These are phyloP conservation scores for Drosophila carrolli DNA, from an alignment of 1,140 invertebrate species.

Conservation along the genomic window DNA sequence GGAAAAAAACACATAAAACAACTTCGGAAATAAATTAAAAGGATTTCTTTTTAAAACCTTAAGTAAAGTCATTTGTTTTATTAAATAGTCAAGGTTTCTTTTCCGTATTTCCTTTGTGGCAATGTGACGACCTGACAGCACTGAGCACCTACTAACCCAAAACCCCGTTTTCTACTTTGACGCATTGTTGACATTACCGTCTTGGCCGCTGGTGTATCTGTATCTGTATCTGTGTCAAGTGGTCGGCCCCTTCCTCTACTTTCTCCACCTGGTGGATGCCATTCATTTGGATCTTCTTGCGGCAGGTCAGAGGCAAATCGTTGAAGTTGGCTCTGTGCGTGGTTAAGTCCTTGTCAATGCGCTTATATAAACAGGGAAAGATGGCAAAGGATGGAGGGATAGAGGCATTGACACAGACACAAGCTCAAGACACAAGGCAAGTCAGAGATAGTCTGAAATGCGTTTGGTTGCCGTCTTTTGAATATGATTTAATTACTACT, in stretches of 20 bases:
- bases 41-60: too few species aligned
- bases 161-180: conserved; percentile 34
- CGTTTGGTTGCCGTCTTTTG: conserved; percentile 41
- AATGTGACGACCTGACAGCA: not conserved
- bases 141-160: conserved; percentile 25
- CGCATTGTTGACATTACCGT: conserved; percentile 53
- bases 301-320: conserved; percentile 74
- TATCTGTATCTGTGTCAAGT: conserved; percentile 56
- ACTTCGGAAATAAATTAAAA: too few species aligned
- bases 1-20: too few species aligned
- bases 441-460: not conserved
- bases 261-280: conserved; percentile 22
- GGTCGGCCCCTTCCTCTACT: conserved; percentile 31
- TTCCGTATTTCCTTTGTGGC: not conserved
- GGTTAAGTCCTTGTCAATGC: conserved; percentile 63
- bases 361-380: conserved; percentile 55
- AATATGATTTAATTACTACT: conserved; percentile 79
- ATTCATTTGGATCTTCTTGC: conserved; percentile 69
- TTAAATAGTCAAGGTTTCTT: too few species aligned
- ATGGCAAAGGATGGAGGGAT: not conserved
- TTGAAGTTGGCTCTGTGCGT: conserved; percentile 67
- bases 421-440: conserved; percentile 7
- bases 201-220: conserved; percentile 17
- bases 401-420: not conserved
- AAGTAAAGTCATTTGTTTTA: too few species aligned